Evolutionary conservation across 2,113 vertebrate genomes (phyloP).

Genomic region (Hepsetus odoe): DNA sequence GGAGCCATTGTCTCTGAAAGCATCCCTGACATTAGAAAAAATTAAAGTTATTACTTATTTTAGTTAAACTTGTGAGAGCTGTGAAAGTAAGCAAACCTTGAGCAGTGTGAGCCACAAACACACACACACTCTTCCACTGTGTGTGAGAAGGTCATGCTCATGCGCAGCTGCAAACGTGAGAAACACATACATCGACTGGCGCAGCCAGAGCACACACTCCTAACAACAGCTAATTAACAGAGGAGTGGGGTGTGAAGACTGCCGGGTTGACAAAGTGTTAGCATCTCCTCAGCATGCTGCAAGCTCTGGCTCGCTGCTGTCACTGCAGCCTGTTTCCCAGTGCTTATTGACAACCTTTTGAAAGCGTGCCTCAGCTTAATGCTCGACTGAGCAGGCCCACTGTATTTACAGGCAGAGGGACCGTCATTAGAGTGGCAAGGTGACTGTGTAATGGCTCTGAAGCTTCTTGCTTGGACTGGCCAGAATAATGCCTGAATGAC

Average conservation of each 20-base stretch:
- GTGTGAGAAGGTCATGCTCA: slow-evolving; percentile 34
- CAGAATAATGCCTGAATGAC: background rate
- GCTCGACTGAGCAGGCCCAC: background rate
- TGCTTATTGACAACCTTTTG: background rate
- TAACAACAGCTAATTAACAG: slow-evolving; percentile 41
- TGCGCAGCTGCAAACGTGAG: slow-evolving; percentile 21
- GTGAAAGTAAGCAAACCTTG: background rate
- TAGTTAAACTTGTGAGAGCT: background rate
- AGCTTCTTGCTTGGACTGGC: background rate
- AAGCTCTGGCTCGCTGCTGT: background rate
- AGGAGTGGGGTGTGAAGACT: slow-evolving; percentile 33
- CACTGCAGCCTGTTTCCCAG: background rate
- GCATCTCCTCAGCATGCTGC: slow-evolving; percentile 10
- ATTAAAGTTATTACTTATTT: background rate
- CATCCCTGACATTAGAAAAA: background rate
- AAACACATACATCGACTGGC: slow-evolving; percentile 16
- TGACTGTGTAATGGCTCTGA: background rate
- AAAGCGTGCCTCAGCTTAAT: background rate
- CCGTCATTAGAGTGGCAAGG: slow-evolving; percentile 7
- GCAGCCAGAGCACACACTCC: slow-evolving; percentile 13
- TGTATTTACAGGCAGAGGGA: background rate
- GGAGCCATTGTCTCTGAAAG: too few species aligned
- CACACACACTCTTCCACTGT: background rate
- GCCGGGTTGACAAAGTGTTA: slow-evolving; percentile 34
- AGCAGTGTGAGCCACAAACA: background rate